These are phyloP conservation scores for Danio tinwini DNA, from an alignment of 2,797 vertebrate species.

Conservation along the genomic window DNA sequence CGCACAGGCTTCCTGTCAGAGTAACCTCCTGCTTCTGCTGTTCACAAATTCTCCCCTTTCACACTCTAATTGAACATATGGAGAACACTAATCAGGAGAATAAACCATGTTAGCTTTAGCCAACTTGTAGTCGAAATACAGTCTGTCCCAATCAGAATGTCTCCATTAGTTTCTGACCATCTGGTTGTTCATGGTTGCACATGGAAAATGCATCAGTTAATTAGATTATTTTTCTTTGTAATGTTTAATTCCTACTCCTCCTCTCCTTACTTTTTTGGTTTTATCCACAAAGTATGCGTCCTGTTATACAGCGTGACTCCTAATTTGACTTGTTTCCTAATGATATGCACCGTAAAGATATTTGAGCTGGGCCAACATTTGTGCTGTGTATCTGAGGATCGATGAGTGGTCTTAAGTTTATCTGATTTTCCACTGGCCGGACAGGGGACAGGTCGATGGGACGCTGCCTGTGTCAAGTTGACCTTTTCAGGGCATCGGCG, in stretches of 20 bases:
- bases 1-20: conserved; percentile 35
- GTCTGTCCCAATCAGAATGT: neutral
- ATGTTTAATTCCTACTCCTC: conserved; percentile 25
- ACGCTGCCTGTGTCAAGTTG: conserved; percentile 99
- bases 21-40: conserved; percentile 37
- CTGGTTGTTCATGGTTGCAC: conserved; percentile 20
- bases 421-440: conserved; percentile 99
- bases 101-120: conserved; percentile 3
- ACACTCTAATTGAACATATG: conserved; percentile 17
- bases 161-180: conserved; percentile 22
- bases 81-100: conserved; percentile 27
- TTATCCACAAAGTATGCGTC: conserved; percentile 70
- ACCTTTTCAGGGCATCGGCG: conserved; percentile 99
- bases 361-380: conserved; percentile 96
- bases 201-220: conserved; percentile 3
- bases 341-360: conserved; percentile 84
- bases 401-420: conserved; percentile 99
- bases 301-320: conserved; percentile 74
- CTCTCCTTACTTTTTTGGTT: conserved; percentile 39
- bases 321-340: conserved; percentile 83
- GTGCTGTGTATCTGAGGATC: conserved; percentile 85
- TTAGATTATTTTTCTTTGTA: neutral
- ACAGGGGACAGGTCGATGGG: conserved; percentile 94
- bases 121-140: conserved; percentile 13
- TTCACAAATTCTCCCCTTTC: conserved; percentile 31